A percentile compares a stretch with the other conserved stretches of the same genome.
Evolutionary conservation across 2,113 vertebrate species (phyloP).

Genomic region (Zosterops lateralis): DNA sequence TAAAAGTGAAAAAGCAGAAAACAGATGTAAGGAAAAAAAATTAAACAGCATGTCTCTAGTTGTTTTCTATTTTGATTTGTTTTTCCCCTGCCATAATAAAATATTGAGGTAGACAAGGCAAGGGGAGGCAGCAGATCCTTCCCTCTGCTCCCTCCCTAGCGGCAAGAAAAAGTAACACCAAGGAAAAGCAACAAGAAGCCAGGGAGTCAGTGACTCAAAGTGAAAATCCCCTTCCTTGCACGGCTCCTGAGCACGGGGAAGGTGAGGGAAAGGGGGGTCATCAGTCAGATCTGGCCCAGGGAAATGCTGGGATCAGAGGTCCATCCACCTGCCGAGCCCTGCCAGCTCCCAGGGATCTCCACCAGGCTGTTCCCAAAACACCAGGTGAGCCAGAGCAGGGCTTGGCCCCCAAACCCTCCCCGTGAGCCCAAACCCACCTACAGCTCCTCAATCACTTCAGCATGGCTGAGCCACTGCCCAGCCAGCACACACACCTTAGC

Average conservation of each 20-base stretch:
- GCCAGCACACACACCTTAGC: neutral
- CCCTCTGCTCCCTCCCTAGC: neutral
- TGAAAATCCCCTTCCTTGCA: neutral
- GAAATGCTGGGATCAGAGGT: neutral
- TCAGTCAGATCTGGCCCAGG: neutral
- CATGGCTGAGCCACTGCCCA: neutral
- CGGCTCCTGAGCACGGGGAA: neutral
- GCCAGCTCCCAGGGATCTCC: neutral
- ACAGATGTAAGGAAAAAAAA: neutral
- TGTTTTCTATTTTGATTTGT: neutral
- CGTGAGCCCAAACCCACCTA: neutral
- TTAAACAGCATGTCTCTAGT: neutral
- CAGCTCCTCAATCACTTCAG: neutral
- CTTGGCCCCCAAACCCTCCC: neutral
- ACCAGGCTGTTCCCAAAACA: neutral
- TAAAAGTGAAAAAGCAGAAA: neutral
- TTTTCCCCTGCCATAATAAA: neutral
- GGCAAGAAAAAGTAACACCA: accelerated
- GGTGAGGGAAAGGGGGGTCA: neutral
- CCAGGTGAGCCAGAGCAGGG: neutral
- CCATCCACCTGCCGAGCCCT: neutral
- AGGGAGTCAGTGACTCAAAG: neutral
- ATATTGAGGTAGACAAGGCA: neutral
- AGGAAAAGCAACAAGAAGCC: neutral
- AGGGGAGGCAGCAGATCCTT: neutral